Percentiles rank a stretch among this genome's conserved stretches.
Evolutionary conservation across 2,113 vertebrate genomes (phyloP).

Genomic region (Nestor notabilis): DNA sequence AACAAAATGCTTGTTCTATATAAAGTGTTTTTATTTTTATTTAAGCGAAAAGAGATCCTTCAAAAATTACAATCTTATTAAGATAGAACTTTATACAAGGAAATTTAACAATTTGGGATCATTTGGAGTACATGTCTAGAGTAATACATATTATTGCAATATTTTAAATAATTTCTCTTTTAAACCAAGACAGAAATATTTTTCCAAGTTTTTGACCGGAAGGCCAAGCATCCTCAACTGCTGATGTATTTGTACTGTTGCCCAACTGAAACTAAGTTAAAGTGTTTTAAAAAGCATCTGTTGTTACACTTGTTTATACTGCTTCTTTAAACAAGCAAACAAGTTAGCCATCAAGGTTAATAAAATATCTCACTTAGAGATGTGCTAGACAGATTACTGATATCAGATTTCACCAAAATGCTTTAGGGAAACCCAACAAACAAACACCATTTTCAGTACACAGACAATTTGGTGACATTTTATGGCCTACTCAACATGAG

Average conservation of each 20-base stretch:
- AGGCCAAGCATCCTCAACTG: not conserved
- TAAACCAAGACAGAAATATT: not conserved
- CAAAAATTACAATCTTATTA: not conserved
- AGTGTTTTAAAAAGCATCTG: not conserved
- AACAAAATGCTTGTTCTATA: not conserved
- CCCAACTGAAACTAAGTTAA: not conserved
- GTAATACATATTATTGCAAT: not conserved
- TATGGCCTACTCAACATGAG: not conserved
- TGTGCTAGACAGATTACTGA: not conserved
- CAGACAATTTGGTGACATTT: not conserved
- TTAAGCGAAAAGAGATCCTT: not conserved
- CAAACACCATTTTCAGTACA: not conserved
- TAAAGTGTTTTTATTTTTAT: not conserved
- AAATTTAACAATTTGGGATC: not conserved
- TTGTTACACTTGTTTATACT: not conserved
- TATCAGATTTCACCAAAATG: not conserved
- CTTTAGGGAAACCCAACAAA: not conserved
- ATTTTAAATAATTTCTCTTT: not conserved
- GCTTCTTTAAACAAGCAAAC: not conserved
- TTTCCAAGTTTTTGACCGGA: not conserved
- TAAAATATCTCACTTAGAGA: conserved; percentile 25
- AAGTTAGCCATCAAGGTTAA: not conserved
- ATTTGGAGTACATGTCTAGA: not conserved
- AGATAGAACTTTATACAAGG: not conserved
- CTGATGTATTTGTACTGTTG: not conserved